Percentiles rank a stretch among this genome's conserved stretches.
Evolutionary conservation across 2,888 invertebrate genomes (phyloP).

Genomic region (Lochmaea capreae): DNA sequence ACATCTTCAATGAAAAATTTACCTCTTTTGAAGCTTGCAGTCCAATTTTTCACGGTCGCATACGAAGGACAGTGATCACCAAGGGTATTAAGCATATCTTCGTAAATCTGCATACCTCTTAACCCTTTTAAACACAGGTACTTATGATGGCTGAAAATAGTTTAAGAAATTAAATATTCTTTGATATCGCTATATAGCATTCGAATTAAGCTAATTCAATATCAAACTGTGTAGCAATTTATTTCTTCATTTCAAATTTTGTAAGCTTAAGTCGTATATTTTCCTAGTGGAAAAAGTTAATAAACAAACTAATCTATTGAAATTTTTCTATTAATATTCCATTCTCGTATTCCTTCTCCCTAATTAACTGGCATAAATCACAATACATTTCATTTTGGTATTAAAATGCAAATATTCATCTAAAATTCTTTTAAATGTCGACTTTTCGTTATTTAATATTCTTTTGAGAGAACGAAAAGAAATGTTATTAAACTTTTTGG

Average conservation of each 20-base stretch:
- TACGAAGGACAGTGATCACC: too few relatives aligned
- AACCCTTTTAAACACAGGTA: too few relatives aligned
- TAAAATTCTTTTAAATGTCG: conserved; percentile 46
- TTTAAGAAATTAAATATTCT: too few relatives aligned
- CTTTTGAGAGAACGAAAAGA: conserved; percentile 43
- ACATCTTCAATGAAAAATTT: too few relatives aligned
- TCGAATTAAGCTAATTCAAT: neutral
- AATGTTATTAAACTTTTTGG: conserved; percentile 47
- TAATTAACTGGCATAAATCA: conserved; percentile 50
- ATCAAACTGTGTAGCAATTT: neutral
- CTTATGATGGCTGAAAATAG: too few relatives aligned
- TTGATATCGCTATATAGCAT: neutral
- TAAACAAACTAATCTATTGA: conserved; percentile 37
- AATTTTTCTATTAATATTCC: conserved; percentile 42
- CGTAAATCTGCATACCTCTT: too few relatives aligned
- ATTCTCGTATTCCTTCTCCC: conserved; percentile 40
- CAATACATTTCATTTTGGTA: conserved; percentile 46
- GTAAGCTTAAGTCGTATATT: conserved; percentile 30
- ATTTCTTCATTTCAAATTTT: neutral
- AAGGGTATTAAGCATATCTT: too few relatives aligned
- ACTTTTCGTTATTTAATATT: conserved; percentile 45
- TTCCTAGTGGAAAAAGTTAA: conserved; percentile 31
- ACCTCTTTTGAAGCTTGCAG: too few relatives aligned
- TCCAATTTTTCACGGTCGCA: too few relatives aligned
- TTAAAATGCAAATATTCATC: conserved; percentile 49